Evolutionary conservation across 2,113 vertebrate species (phyloP), one percentile per base, ranked within the genome.

Genomic region (Meleagris gallopavo): DNA sequence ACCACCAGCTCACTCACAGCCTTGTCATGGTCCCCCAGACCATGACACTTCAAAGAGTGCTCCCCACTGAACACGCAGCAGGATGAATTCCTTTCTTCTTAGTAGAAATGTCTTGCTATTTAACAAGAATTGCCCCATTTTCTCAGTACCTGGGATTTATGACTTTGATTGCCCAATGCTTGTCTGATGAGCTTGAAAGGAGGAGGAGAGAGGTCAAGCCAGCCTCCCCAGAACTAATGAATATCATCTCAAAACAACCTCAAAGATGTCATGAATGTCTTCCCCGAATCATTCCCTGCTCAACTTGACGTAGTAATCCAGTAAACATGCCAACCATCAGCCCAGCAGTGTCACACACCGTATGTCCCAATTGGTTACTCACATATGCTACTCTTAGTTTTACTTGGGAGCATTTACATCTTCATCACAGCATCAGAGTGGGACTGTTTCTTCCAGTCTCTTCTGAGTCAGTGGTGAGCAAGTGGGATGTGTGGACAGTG

Each of bases 381-480:
- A 79, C 4, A 6, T 20, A n/a, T 3, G 2, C 83, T 83, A 41
- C 71, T 96, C 83, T 80, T 90, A 18, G 7, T 18, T 40, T 77
- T 90, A 79, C 70, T 92, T 88, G 76, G 88, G 29, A 97, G 66
- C 41, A 75, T 32, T 90, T 61, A 69, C 36, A 32, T 76, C 22
- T 69, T 78, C 69, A 41, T 66, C 57, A 2, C 65, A 76, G 65
- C 62, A 83, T 66, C 72, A 74, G n/a, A 83, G 60, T 25, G 36
- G 52, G 43, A 32, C 10, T 72, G 83, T 87, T 79, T 89, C 94
- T 97, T 86, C 91, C 93, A 82, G 76, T 89, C 76, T 86, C 50
- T 74, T 4, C 16, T 97, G 96, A 97, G 84, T 97, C 96, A 97
- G 61, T 57, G 57, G 60, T 95, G 94, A 97, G 82, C 86, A 86